phyloP scores from a whole-genome alignment of 2,888 invertebrate species.

The Tipula unca region DNA sequence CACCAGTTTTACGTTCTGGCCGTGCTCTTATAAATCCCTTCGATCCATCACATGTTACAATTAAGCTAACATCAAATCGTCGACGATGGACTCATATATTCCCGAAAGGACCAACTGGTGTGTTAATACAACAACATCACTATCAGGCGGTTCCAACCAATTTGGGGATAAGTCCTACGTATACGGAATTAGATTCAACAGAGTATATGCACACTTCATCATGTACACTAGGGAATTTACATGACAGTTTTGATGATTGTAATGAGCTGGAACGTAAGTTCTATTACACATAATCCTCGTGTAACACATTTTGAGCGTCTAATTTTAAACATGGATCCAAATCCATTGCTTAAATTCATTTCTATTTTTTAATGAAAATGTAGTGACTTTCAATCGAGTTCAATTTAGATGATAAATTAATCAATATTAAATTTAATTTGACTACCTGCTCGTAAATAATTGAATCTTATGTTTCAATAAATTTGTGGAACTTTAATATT shows the following conservation, averaged over 20 bases:
- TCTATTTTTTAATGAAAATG: too few species aligned
- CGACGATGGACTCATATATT: slow-evolving; percentile 98
- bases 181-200: slow-evolving; percentile 33
- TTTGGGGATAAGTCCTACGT: slow-evolving; percentile 35
- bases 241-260: not conserved
- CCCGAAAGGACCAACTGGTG: slow-evolving; percentile 88
- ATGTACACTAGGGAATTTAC: slow-evolving; percentile 28
- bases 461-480: too few species aligned
- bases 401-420: too few species aligned
- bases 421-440: too few species aligned
- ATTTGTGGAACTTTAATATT: too few species aligned
- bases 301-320: not conserved
- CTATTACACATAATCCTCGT: not conserved
- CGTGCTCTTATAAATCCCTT: slow-evolving; percentile 94
- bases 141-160: slow-evolving; percentile 75
- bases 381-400: too few species aligned
- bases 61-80: slow-evolving; percentile 89
- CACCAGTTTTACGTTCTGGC: slow-evolving; percentile 60
- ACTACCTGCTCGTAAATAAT: too few species aligned
- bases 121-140: slow-evolving; percentile 87
- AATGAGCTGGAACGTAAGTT: not conserved
- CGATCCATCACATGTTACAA: slow-evolving; percentile 94
- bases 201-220: slow-evolving; percentile 38
- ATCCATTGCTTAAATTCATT: too few species aligned
- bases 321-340: too few species aligned